Evolutionary conservation across 1,140 invertebrate species (phyloP), one percentile per base, ranked within the genome.

Genomic region (Ceratina calcarata): DNA sequence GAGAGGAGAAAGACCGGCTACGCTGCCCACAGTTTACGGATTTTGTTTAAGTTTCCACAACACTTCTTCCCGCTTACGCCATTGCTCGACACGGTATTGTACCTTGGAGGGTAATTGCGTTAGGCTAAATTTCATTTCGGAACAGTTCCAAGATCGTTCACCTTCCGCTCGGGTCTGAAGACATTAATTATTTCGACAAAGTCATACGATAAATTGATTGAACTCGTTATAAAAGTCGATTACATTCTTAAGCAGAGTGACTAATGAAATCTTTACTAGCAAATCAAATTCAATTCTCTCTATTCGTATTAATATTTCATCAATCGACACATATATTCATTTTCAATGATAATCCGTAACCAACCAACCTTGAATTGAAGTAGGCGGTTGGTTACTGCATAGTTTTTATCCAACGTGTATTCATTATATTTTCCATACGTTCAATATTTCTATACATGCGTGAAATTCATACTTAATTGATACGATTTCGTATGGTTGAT

Each of bases 191-290:
- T 67, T 58, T 37, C 16, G 24, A 24, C 32, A 2, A 75, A 75
- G 27, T 45, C 37, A 10, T 45, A 6, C 37, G 37, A 45, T 45
- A 10, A 45, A 4, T 32, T 32, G 27, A 32, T 32, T 32, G 27
- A 32, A 32, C 27, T 32, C 27, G 27, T 32, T 32, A 32, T 1
- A 32, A 37, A 53, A 67, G 3, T 45, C 12, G 45, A 3, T 22
- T 10, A 8, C 20, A 18, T 45, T 45, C 10, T 45, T 45, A 45
- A 10, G 37, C 27, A 32, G 18, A 22, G 18, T 55, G 13, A 0
- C 55, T 76, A 68, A 76, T 69, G 58, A 69, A 77, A 69, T 60
- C 55, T 70, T 70, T 24, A 2, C 27, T 32, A 4, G 27, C 27
- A 32, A 32, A 32, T 32, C 3, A 55, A 58, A 18, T 12, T 32